Base-by-base conservation (phyloP, 2,113 vertebrate genomes). In the Thymallus thymallus region DNA sequence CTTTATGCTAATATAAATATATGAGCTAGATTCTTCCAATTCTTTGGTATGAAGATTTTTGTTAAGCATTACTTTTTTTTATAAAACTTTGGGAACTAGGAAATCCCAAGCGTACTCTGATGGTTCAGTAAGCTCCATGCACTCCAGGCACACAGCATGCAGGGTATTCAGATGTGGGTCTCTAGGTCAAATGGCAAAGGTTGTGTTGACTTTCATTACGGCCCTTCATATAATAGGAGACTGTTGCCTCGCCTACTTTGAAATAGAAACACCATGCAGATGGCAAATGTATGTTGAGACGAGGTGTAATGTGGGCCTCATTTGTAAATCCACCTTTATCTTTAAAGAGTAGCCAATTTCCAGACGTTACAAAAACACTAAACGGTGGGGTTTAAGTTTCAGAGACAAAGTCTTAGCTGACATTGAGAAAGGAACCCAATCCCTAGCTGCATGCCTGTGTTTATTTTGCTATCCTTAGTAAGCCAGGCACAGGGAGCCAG, bases 401-500 rank as follows among this genome's bases (percentile, higher is more conserved):
- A 70, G 55, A 73, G 48, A 41, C 62, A n/a, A 48, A 71, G 71
- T 69, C 76, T 65, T 32, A 72, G 64, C 51, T 76, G 79, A 78
- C 72, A 73, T 67, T 61, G 58, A 84, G 80, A 76, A 48, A 23
- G 82, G 56, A 80, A 88, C 64, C 71, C 71, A 80, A 90, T 86
- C 77, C 23, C 72, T 85, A 88, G 89, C 90, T 90, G 88, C 76
- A 77, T 24, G 55, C 62, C 74, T 78, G 72, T 87, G 90, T 90
- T 92, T 91, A 85, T 88, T 91, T 86, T 90, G 80, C 82, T 75
- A 41, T 71, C 76, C 85, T 72, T 48, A 75, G 65, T 65, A 79
- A 82, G 71, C 68, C 23, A 22, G 72, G 72, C 76, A 76, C 78
- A 77, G 79, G 58, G 58, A 78, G 74, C 64, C 84, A 82, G 86